Percentiles rank a stretch among this genome's conserved stretches.
Conservation (phyloP, 2,888 invertebrate genomes). For the Volucella inflata region DNA sequence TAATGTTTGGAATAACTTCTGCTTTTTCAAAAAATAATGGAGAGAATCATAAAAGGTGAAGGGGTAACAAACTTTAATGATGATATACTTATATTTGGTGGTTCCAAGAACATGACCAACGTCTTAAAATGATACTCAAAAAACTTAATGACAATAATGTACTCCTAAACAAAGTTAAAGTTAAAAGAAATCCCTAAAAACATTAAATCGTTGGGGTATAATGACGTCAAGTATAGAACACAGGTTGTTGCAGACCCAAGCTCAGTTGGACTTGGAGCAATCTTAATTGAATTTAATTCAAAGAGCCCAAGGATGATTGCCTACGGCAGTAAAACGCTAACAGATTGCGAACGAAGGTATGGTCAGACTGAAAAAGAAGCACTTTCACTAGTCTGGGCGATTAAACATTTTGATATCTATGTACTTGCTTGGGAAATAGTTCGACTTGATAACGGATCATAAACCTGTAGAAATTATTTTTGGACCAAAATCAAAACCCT, state of each 20-base stretch:
- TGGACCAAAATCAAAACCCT: conserved; percentile 75
- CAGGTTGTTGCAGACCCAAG: conserved; percentile 79
- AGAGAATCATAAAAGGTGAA: no score
- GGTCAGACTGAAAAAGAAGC: conserved; percentile 78
- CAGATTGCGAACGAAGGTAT: conserved; percentile 77
- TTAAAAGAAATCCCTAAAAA: conserved; percentile 43
- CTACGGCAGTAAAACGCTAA: conserved; percentile 81
- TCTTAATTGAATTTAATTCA: conserved; percentile 77
- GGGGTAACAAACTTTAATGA: no score
- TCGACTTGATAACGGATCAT: conserved; percentile 78
- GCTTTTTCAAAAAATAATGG: no score
- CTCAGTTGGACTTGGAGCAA: conserved; percentile 79
- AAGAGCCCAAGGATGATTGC: conserved; percentile 79
- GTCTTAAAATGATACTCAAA: no score
- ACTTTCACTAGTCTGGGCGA: conserved; percentile 78
- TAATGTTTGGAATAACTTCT: no score
- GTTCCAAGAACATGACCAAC: no score
- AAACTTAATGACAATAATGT: no score
- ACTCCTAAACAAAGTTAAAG: neutral
- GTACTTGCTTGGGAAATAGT: conserved; percentile 81
- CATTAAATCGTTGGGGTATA: conserved; percentile 77
- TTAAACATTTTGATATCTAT: conserved; percentile 78
- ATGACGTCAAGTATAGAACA: conserved; percentile 77
- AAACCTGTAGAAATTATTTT: conserved; percentile 79
- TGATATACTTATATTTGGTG: no score